A percentile compares a stretch with the other conserved stretches of the same genome.
These are phyloP conservation scores for Leptobrachium ailaonicum DNA, from an alignment of 2,113 vertebrate genomes.

Conservation along the genomic window DNA sequence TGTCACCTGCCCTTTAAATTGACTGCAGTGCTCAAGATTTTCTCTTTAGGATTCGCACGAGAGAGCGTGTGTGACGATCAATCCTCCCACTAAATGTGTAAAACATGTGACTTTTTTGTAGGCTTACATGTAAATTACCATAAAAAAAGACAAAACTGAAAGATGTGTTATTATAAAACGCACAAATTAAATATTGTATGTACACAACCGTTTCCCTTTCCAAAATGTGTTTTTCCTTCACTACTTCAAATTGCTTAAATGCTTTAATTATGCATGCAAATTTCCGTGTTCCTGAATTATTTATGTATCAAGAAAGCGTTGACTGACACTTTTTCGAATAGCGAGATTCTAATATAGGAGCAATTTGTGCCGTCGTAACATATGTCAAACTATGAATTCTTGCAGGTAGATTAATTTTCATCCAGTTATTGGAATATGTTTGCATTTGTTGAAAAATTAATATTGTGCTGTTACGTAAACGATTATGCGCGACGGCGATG, in stretches of 20 bases:
- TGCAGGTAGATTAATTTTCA: constrained; percentile 42
- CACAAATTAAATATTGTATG: constrained; percentile 38
- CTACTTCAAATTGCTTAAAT: constrained; percentile 43
- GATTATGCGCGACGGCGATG: constrained; percentile 28
- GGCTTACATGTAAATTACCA: too few relatives aligned
- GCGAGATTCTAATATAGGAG: constrained; percentile 8
- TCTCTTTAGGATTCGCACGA: too few relatives aligned
- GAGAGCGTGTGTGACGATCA: too few relatives aligned
- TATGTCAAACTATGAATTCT: constrained; percentile 38
- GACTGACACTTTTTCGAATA: constrained; percentile 36
- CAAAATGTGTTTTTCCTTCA: constrained; percentile 29
- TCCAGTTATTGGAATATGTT: constrained; percentile 45
- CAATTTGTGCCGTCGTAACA: constrained; percentile 24
- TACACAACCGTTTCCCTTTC: constrained; percentile 15
- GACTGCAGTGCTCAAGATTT: too few relatives aligned
- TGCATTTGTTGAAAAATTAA: constrained; percentile 49
- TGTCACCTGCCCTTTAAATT: too few relatives aligned
- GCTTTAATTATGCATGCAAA: constrained; percentile 46
- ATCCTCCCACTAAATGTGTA: too few relatives aligned
- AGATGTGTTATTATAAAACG: constrained; percentile 16
- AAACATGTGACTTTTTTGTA: too few relatives aligned
- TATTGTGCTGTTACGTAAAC: constrained; percentile 42
- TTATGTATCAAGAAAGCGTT: constrained; percentile 39
- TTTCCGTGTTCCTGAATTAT: constrained; percentile 41
- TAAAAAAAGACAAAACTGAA: constrained; percentile 11